Base-by-base conservation (phyloP, 1,140 invertebrate genomes). In the Meloidogyne chitwoodi region DNA sequence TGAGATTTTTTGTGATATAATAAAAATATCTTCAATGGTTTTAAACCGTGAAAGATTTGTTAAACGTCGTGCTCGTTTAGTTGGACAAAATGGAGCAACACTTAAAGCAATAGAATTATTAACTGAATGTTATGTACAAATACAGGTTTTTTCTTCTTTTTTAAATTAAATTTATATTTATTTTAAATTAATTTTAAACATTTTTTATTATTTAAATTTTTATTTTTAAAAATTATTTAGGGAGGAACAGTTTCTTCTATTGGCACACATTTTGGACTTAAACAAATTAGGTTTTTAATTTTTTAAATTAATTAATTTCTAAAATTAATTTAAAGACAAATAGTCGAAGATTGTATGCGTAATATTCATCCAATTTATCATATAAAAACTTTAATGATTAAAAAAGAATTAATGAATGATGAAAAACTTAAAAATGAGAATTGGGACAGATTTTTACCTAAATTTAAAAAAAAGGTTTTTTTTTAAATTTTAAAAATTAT, bases 341-440 rank as follows among this genome's bases (percentile, higher is more conserved):
- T 99, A 83, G 93, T 95, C 8, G 92, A 94, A 86, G 96, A 99
- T 83, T 96, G 94, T 2, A 98, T 99, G 95, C 94, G 95, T 85
- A 99, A 99, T 88, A 92, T 99, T 76, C 96, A 99, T 90, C 96
- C 96, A n/a, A 95, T 99, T 86, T 98, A 98, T 87, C 97, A 97
- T 85, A 96, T 99, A 0, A 99, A 99, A 86, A 92, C 93, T 22
- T 88, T 99, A 14, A 98, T 99, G 95, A 96, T 99, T 65, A 98
- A 98, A 88, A 90, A 92, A 83, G 95, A 99, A 89, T 88, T 99
- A 27, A 92, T 92, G 75, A 97, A 94, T 80, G 83, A 90, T 83
- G 93, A 98, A 0, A 92, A 92, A 83, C 86, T 98, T 27, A 93
- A 92, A 88, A 92, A 95, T 89, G 94, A 98, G 89, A 94, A 93